Evolutionary conservation across 2,797 vertebrate genomes (phyloP).

Genomic region (Catharus ustulatus): DNA sequence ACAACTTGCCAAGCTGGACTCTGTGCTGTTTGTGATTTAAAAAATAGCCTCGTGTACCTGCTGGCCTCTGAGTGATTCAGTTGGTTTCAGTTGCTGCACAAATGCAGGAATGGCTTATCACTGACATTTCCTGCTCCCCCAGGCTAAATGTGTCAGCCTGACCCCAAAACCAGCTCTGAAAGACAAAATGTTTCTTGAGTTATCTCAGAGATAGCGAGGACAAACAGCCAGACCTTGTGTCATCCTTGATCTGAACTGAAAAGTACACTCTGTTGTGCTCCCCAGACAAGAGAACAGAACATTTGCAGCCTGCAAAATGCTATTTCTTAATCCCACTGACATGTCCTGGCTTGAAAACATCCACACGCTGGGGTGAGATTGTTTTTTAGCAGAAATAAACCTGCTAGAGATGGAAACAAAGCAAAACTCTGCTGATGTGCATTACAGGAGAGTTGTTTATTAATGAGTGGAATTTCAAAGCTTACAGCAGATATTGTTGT

Average conservation of each 20-base stretch:
- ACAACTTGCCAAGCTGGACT: neutral
- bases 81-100: neutral
- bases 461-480: neutral
- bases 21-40: neutral
- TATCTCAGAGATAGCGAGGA: neutral
- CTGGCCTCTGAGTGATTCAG: neutral
- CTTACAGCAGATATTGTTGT: neutral
- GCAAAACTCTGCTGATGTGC: neutral
- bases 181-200: neutral
- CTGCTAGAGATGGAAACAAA: neutral
- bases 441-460: neutral
- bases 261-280: neutral
- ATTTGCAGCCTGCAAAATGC: neutral
- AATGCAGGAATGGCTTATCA: neutral
- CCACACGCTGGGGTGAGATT: neutral
- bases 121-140: neutral
- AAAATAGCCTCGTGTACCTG: neutral
- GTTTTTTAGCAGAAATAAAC: neutral
- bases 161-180: neutral
- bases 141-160: neutral
- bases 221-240: neutral
- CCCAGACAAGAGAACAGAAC: neutral
- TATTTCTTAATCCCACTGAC: neutral
- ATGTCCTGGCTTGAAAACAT: neutral
- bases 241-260: neutral